Evolutionary conservation across 2,888 invertebrate genomes (phyloP).

Genomic region (Gryllus longicercus): DNA sequence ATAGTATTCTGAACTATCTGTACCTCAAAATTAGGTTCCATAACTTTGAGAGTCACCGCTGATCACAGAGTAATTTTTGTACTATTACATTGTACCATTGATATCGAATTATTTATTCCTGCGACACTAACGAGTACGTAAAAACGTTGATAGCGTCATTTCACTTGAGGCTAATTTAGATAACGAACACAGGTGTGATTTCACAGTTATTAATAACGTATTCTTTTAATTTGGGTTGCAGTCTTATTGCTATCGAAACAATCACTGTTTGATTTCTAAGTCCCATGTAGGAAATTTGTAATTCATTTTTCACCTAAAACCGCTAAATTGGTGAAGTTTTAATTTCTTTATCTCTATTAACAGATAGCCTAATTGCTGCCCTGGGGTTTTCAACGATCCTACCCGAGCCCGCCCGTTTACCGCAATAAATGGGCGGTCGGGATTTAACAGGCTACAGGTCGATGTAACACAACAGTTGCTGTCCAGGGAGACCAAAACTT

Average conservation of each 20-base stretch:
- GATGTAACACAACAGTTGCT: not conserved
- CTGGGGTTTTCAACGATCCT: not conserved
- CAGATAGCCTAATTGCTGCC: constrained; percentile 2
- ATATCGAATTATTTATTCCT: too few species aligned
- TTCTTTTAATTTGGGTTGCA: not conserved
- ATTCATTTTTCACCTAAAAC: constrained; percentile 17
- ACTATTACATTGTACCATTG: too few species aligned
- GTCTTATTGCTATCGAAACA: not conserved
- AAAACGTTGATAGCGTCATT: not conserved
- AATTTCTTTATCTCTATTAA: constrained; percentile 17
- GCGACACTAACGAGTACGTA: too few species aligned
- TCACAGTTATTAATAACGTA: not conserved
- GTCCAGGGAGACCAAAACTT: too few species aligned
- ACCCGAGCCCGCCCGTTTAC: not conserved
- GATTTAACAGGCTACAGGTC: not conserved
- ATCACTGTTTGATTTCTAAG: constrained; percentile 1
- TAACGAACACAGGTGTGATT: not conserved
- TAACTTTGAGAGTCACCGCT: too few species aligned
- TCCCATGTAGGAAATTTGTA: not conserved
- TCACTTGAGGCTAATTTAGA: constrained; percentile 1
- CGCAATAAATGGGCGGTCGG: not conserved
- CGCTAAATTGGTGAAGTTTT: constrained; percentile 17
- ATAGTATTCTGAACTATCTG: too few species aligned
- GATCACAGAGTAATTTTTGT: too few species aligned
- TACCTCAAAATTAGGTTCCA: too few species aligned